Conservation (phyloP, 2,113 vertebrate genomes). For the Phrynocephalus versicolor region DNA sequence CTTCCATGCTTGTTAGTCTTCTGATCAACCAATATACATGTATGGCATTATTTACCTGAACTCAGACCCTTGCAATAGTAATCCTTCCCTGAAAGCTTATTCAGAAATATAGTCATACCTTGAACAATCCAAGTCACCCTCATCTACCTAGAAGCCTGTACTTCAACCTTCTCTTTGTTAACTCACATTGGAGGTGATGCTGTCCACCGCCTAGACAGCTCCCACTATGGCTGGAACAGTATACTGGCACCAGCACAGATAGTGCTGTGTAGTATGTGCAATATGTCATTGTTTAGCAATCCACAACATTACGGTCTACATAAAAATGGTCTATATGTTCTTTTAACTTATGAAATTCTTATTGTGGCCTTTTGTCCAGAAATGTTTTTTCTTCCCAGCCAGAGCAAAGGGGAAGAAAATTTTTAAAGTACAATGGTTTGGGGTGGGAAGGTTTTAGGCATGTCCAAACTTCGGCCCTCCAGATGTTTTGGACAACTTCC, state of each 20-base stretch:
- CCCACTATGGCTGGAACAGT: neutral
- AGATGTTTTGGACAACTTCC: fast-evolving
- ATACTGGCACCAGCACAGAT: no score
- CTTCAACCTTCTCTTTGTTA: neutral
- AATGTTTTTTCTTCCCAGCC: neutral
- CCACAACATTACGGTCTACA: neutral
- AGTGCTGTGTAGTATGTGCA: neutral
- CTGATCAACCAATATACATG: neutral
- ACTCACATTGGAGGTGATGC: neutral
- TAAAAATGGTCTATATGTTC: neutral
- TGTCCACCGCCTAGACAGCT: neutral
- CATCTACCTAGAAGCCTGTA: neutral
- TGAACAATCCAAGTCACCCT: neutral
- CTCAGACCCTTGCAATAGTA: neutral
- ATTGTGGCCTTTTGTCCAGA: constrained; percentile 4
- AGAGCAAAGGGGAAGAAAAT: neutral
- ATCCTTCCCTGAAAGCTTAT: neutral
- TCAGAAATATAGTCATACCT: neutral
- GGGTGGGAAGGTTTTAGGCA: neutral
- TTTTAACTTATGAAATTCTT: constrained; percentile 3
- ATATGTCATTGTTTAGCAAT: neutral
- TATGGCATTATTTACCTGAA: neutral
- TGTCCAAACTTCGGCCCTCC: neutral
- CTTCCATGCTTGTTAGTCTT: neutral
- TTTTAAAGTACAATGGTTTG: neutral